Conservation (phyloP, 2,797 vertebrate genomes). For the Melanotaenia trifasciata region DNA sequence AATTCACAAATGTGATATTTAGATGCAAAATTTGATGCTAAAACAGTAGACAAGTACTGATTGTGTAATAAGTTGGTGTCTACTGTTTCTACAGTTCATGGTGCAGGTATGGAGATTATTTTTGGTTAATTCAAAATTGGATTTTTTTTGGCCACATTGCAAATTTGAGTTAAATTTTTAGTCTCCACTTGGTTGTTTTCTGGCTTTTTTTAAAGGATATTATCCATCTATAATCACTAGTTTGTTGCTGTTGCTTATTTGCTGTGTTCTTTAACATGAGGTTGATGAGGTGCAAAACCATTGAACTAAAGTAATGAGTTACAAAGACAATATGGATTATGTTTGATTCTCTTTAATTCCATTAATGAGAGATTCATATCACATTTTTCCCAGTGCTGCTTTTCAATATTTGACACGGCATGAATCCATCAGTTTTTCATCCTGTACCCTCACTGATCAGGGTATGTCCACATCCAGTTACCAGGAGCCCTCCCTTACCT, state of each 20-base stretch:
- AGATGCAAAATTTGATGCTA: background rate
- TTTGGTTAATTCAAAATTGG: background rate
- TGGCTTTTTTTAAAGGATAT: background rate
- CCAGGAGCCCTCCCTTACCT: constrained; percentile 33
- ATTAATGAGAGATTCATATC: no score
- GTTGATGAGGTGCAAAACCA: background rate
- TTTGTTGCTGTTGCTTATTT: background rate
- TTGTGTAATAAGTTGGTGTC: background rate
- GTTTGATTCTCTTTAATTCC: background rate
- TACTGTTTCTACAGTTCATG: background rate
- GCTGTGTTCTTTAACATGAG: background rate
- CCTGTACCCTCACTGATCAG: background rate
- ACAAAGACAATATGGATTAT: no score
- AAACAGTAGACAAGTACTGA: background rate
- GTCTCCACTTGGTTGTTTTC: background rate
- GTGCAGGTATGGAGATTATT: background rate
- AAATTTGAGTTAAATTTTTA: background rate
- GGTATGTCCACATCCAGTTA: constrained; percentile 17
- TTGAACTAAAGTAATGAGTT: background rate
- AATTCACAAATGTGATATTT: no score
- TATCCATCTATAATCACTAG: background rate
- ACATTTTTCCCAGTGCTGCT: no score
- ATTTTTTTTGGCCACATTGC: no score
- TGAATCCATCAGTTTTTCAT: background rate
- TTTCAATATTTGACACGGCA: background rate